Evolutionary conservation across 37 sponge, comb jelly and placozoan species (phyloP).

Genomic region (Crambe crambe): DNA sequence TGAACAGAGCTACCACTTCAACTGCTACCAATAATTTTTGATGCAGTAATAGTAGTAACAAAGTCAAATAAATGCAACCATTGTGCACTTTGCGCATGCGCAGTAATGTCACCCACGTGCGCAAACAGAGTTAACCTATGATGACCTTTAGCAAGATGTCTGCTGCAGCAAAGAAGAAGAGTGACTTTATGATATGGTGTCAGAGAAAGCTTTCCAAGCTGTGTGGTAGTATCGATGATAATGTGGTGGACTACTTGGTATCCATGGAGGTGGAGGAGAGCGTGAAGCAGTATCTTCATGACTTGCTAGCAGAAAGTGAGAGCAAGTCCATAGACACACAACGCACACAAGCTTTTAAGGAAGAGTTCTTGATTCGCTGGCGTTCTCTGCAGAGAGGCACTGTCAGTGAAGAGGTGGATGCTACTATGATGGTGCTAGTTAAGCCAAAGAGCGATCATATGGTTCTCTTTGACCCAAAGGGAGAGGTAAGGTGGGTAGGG

Average conservation of each 20-base stretch:
- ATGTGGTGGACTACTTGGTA: conserved; percentile 55
- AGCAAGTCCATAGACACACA: neutral
- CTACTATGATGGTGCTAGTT: neutral
- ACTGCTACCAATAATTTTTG: no score
- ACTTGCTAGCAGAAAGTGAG: conserved; percentile 20
- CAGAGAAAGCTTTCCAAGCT: conserved; percentile 44
- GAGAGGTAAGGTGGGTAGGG: no score
- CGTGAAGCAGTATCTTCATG: conserved; percentile 51
- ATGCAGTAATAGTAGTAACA: no score
- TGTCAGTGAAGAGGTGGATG: neutral
- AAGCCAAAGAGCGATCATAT: conserved; percentile 32
- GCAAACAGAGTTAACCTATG: neutral
- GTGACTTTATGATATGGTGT: conserved; percentile 26
- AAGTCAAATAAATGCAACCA: no score
- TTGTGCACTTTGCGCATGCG: neutral
- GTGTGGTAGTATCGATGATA: conserved; percentile 26
- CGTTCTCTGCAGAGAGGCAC: neutral
- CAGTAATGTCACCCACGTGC: neutral
- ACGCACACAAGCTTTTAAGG: conserved; percentile 3
- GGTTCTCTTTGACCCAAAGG: conserved; percentile 25
- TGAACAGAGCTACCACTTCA: no score
- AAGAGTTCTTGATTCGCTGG: conserved; percentile 51
- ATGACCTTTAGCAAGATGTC: no score
- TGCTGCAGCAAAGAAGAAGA: neutral
- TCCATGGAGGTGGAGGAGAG: conserved; percentile 56